Evolutionary conservation across 2,113 vertebrate genomes (phyloP), one percentile per base, ranked within the genome.

Genomic region (Chauna torquata): DNA sequence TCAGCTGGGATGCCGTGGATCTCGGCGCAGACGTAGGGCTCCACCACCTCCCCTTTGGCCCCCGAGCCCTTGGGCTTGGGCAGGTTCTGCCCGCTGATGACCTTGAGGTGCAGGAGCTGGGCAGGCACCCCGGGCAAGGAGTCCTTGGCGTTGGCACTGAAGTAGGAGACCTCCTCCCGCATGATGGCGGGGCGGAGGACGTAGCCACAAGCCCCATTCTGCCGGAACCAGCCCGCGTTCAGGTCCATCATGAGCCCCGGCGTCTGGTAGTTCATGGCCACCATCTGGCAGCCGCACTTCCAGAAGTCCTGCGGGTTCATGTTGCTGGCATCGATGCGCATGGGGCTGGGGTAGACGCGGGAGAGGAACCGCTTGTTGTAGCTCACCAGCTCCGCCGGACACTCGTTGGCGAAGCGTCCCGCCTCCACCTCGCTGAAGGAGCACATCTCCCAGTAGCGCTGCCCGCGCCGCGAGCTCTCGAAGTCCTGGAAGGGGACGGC

Each of bases 221-320:
- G 99, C 79, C 98, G 97, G 97, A 99, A 99, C 99, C 99, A 99
- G 68, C 99, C 99, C 0, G 98, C 96, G 5, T 99, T 99, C 36
- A 99, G 98, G 96, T 99, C 99, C 99, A 99, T 99, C 99, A 99
- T 99, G 58, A 99, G 96, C 22, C 99, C 99, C 1, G 99, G 99
- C 0, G 99, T 99, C 93, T 99, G 99, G 95, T 99, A 99, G 97
- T 99, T 99, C 99, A 99, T 99, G 69, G 99, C 99, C 82, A 99
- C 99, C 92, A 99, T 99, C 92, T 99, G 99, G 97, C 99, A 99
- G 91, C 99, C 99, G 6, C 99, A 99, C 91, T 99, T 99, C 99
- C 99, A 99, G 97, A 99, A 99, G 88, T 99, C 99, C 97, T 99
- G 99, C 6, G 99, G 99, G 95, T 99, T 99, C 98, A 99, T 99